Evolutionary conservation across 2,888 invertebrate genomes (phyloP).

Genomic region (Bugulina stolonifera): DNA sequence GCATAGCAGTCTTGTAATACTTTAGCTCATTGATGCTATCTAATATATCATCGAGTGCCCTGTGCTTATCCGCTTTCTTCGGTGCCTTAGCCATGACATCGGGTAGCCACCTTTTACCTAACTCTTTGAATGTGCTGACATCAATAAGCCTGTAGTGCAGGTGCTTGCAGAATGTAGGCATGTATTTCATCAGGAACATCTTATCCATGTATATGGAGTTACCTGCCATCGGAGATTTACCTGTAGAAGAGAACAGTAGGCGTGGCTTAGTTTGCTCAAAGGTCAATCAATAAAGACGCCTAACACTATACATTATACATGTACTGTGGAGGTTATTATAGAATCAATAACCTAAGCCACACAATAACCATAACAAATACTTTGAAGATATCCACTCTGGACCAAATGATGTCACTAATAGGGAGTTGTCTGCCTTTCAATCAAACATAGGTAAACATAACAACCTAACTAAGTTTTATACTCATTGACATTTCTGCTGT

Average conservation of each 20-base stretch:
- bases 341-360: too few relatives aligned
- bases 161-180: conserved; percentile 72
- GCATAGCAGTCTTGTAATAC: conserved; percentile 62
- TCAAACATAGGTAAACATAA: too few relatives aligned
- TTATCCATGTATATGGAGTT: conserved; percentile 82
- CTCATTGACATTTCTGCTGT: too few relatives aligned
- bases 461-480: too few relatives aligned
- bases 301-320: too few relatives aligned
- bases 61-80: conserved; percentile 48
- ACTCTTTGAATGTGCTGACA: conserved; percentile 81
- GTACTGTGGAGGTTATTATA: too few relatives aligned
- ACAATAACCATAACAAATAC: too few relatives aligned
- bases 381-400: too few relatives aligned
- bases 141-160: conserved; percentile 89
- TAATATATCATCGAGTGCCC: conserved; percentile 68
- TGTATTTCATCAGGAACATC: conserved; percentile 71
- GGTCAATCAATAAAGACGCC: too few relatives aligned
- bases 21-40: conserved; percentile 79
- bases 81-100: conserved; percentile 46
- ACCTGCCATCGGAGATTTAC: conserved; percentile 63
- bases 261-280: too few relatives aligned
- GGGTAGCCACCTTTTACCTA: conserved; percentile 67
- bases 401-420: too few relatives aligned
- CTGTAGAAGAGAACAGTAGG: conserved; percentile 65
- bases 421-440: too few relatives aligned